These are phyloP conservation scores for Trachelipus rathkii DNA, from an alignment of 1,140 invertebrate species.

Conservation along the genomic window DNA sequence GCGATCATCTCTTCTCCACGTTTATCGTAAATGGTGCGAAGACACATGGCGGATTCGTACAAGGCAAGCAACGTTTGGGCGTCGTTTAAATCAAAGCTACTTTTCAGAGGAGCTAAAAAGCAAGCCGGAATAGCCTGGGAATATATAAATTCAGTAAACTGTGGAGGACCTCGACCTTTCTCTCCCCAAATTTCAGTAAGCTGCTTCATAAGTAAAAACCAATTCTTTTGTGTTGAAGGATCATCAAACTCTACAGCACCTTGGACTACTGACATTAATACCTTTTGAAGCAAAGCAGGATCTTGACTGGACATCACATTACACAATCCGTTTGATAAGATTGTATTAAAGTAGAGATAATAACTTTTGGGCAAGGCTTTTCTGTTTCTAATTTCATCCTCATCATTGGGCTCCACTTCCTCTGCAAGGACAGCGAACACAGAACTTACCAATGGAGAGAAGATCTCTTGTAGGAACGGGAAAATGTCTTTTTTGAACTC, in stretches of 20 bases:
- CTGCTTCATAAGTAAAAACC: constrained; percentile 57
- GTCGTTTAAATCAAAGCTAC: constrained; percentile 58
- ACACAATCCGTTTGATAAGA: constrained; percentile 55
- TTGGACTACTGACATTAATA: constrained; percentile 55
- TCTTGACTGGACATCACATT: constrained; percentile 55
- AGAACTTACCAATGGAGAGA: constrained; percentile 56
- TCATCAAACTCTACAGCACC: constrained; percentile 58
- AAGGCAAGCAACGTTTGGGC: constrained; percentile 56
- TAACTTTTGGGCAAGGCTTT: constrained; percentile 56
- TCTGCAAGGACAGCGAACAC: constrained; percentile 54
- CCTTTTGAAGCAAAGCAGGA: constrained; percentile 44
- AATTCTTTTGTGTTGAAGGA: constrained; percentile 57
- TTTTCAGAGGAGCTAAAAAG: constrained; percentile 57
- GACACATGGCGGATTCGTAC: constrained; percentile 52
- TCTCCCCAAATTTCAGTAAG: constrained; percentile 57
- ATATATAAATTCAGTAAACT: constrained; percentile 42
- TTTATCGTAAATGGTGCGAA: constrained; percentile 52
- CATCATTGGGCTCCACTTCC: constrained; percentile 55
- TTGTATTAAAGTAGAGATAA: constrained; percentile 56
- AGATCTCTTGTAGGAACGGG: constrained; percentile 57
- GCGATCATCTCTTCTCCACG: constrained; percentile 54
- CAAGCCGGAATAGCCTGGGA: constrained; percentile 57
- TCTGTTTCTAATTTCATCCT: constrained; percentile 54
- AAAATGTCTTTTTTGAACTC: constrained; percentile 60
- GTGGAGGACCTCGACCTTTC: constrained; percentile 34